Base-by-base conservation (phyloP, 2,113 vertebrate species). In the Salvelinus namaycush region DNA sequence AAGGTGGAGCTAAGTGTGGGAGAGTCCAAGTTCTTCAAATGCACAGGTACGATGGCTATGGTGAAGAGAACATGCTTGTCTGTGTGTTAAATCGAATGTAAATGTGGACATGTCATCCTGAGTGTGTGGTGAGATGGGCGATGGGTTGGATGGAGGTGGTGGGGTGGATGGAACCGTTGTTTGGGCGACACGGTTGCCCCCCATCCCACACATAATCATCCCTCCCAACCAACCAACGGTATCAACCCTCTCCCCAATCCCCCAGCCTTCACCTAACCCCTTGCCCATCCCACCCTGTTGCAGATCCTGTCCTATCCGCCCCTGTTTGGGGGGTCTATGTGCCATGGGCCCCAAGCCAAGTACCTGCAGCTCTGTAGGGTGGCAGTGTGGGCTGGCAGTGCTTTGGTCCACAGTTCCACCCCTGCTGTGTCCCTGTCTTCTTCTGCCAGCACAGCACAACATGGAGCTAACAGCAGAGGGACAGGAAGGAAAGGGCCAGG, bases 1-100 rank as follows among this genome's bases (percentile, higher is more conserved):
- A 99, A 98, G 94, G 97, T 98, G 89, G 97, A 99, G 88, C 94
- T 99, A 80, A 99, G 97, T 76, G 97, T 99, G 34, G 97, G 97
- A 48, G 97, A 99, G 91, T 99, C 97, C 78, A 99, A 99, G 91
- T 99, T 99, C 94, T 99, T 99, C 94, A 99, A 96, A 78, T 99
- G 97, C 83, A 98, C 97, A 95, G 97, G 97, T 99, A 95, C 57
- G 86, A 7, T 65, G 3, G 1, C 26, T 3, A 59, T 68, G 9
- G 74, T 29, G 1, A 22, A 66, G 2, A 27, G 7, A 14, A 7
- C 65, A 16, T 57, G 4, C 65, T 54, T 65, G 3, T 73, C 29
- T 27, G 3, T 78, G 65, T 11, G 9, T 44, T 44, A 44, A 11
- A 44, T 44, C 39, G 0, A 44, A 44, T 11, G 39, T 44, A 44